Evolutionary conservation across 2,888 invertebrate species (phyloP), one percentile per base, ranked within the genome.

Genomic region (Meandrusa payeni): DNA sequence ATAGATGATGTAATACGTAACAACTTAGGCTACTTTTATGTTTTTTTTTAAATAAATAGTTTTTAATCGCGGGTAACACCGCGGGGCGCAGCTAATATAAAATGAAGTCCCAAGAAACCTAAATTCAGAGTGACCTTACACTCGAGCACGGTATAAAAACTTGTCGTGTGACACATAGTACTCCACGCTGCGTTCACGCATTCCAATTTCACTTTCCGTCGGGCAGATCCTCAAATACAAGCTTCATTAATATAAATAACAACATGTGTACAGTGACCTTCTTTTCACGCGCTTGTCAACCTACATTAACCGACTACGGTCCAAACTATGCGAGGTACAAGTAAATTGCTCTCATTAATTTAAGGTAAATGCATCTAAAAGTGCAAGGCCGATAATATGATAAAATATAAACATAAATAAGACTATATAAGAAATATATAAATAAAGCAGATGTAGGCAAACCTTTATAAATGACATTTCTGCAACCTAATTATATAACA

Each of bases 171-270:
- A 39, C n/a, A n/a, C n/a, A n/a, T n/a, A 40, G 12, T 23, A 17
- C 17, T 31, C 10, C 29, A 34, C 19, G 36, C 24, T 41, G 33
- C 33, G 33, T 27, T 7, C 20, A 12, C 32, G 41, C 26, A 27
- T 33, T 41, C 20, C 9, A 42, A 29, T 36, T 29, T 24, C 17
- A 28, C 41, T 41, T 34, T 41, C 41, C 7, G 42, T 23, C 11
- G n/a, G 26, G 29, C 19, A 29, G 36, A 43, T 43, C 43, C 32
- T 43, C 43, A 38, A 37, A 29, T 13, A n/a, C 23, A 15, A 24
- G 36, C 12, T 6, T 31, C 37, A 43, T 43, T 32, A 43, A 43
- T 43, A 26, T 31, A 42, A 42, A 38, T 26, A 26, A 37, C 37
- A 43, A 37, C 37, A 11, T 17, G 6, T 12, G 42, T 22, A 20